phyloP scores from a whole-genome alignment of 2,888 invertebrate species.

The Megastigmus dorsalis region DNA sequence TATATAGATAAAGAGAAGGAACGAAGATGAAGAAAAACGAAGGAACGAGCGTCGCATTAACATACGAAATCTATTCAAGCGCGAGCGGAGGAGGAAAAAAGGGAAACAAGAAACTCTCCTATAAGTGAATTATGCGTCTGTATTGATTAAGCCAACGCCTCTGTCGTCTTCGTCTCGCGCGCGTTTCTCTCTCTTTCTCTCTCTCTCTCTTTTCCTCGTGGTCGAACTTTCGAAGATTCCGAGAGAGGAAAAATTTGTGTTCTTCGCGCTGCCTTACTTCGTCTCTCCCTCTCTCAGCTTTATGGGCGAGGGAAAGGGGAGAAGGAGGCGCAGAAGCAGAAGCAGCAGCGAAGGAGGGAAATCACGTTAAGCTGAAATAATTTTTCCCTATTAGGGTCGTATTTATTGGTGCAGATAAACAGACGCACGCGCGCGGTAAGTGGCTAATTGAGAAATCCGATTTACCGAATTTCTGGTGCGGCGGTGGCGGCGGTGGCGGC shows the following conservation, averaged over 20 bases:
- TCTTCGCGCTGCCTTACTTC: not conserved
- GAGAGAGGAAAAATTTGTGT: slow-evolving; percentile 5
- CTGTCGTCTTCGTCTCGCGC: slow-evolving; percentile 1
- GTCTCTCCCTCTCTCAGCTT: not conserved
- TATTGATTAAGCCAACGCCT: slow-evolving; percentile 52
- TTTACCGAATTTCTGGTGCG: too few relatives aligned
- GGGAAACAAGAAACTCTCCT: slow-evolving; percentile 50
- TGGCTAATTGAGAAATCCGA: slow-evolving; percentile 1
- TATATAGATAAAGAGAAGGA: not conserved
- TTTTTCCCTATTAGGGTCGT: slow-evolving; percentile 28
- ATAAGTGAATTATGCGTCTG: slow-evolving; percentile 54
- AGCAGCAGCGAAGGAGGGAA: not conserved
- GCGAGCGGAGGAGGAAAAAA: slow-evolving; percentile 2
- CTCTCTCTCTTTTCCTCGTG: not conserved
- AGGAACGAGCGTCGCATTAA: slow-evolving; percentile 38
- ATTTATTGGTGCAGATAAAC: not conserved
- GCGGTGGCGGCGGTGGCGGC: too few relatives aligned
- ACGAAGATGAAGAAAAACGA: slow-evolving; percentile 5
- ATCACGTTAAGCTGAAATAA: slow-evolving; percentile 30
- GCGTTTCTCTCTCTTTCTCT: not conserved
- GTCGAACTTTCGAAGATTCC: slow-evolving; percentile 27
- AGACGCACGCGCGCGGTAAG: not conserved
- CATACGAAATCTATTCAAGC: slow-evolving; percentile 54
- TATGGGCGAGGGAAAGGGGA: not conserved
- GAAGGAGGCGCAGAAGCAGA: not conserved